phyloP scores from a whole-genome alignment of 2,888 invertebrate genomes.

The Cheilosia soror region DNA sequence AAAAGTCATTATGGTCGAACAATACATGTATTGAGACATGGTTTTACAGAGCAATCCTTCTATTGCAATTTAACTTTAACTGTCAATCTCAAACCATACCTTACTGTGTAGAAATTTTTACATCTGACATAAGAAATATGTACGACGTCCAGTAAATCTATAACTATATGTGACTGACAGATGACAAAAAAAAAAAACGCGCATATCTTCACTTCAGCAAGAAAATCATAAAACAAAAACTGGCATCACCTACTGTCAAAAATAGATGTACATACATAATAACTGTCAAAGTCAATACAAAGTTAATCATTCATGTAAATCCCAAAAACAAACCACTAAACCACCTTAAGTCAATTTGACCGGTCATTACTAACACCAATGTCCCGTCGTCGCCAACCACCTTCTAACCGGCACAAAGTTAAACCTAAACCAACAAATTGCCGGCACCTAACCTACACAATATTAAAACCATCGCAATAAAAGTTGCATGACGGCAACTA shows the following conservation, averaged over 20 bases:
- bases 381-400: constrained; percentile 32
- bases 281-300: constrained; percentile 40
- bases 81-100: no score
- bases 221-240: neutral
- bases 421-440: constrained; percentile 55
- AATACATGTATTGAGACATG: no score
- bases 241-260: constrained; percentile 29
- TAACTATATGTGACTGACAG: no score
- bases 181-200: neutral
- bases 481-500: constrained; percentile 60
- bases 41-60: no score
- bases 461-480: constrained; percentile 60
- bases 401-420: constrained; percentile 49
- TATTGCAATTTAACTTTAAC: no score
- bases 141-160: neutral
- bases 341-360: constrained; percentile 65
- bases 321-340: constrained; percentile 61
- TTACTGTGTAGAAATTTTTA: no score
- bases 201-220: neutral
- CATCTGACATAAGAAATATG: neutral
- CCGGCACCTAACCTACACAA: constrained; percentile 61
- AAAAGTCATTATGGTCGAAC: no score
- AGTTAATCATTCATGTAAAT: constrained; percentile 59
- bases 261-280: neutral
- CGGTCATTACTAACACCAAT: constrained; percentile 60